These are phyloP conservation scores for Tympanuchus pallidicinctus DNA, from an alignment of 2,113 vertebrate species.

Conservation along the genomic window DNA sequence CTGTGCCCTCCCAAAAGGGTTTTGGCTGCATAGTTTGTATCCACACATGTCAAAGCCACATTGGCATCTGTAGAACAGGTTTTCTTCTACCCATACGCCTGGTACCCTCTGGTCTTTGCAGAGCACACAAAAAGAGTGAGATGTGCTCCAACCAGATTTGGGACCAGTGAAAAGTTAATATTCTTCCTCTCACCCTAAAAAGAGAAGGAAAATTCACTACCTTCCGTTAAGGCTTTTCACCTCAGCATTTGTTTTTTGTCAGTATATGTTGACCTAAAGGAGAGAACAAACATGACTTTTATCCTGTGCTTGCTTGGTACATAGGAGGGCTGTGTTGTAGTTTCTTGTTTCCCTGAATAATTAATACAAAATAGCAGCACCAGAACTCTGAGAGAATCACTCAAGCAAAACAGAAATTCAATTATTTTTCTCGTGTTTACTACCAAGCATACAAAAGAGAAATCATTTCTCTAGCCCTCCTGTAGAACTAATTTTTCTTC, in stretches of 20 bases:
- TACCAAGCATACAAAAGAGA: not conserved
- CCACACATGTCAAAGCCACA: fast-evolving
- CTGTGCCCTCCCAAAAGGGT: not conserved
- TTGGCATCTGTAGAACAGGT: fast-evolving
- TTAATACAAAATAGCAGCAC: not conserved
- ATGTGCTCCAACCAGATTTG: not conserved
- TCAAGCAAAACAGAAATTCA: not conserved
- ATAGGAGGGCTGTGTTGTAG: not conserved
- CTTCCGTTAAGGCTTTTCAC: not conserved
- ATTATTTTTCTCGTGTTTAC: not conserved
- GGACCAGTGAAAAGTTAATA: not conserved
- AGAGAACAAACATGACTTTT: not conserved
- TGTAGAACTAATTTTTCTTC: not conserved
- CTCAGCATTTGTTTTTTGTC: not conserved
- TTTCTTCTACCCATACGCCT: not conserved
- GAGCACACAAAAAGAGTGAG: not conserved
- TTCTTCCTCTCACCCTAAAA: not conserved
- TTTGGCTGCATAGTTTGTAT: not conserved
- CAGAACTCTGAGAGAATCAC: not conserved
- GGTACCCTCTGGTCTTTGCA: not conserved
- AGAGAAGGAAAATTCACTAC: not conserved
- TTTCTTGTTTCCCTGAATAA: not conserved
- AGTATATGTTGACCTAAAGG: not conserved
- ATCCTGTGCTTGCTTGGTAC: not conserved
- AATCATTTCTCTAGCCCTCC: not conserved